These are phyloP conservation scores for Araneus ventricosus DNA, from an alignment of 1,140 invertebrate species.

Conservation along the genomic window DNA sequence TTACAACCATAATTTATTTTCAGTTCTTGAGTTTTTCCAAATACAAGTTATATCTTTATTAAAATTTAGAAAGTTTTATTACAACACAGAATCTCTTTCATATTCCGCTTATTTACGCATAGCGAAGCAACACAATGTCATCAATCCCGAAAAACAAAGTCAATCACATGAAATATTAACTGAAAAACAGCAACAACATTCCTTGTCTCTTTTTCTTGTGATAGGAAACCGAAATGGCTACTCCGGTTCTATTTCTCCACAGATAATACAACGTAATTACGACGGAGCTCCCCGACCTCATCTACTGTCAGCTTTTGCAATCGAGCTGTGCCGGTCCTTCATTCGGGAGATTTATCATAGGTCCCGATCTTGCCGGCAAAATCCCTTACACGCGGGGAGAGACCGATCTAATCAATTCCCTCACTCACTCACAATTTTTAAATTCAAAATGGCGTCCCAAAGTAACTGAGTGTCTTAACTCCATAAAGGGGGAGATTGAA, in stretches of 20 bases:
- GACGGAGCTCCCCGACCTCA: background rate
- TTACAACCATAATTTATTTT: no score
- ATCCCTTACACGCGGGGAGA: background rate
- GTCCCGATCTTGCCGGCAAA: conserved; percentile 15
- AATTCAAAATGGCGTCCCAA: background rate
- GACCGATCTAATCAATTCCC: conserved; percentile 25
- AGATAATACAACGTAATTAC: conserved; percentile 32
- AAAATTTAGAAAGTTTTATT: no score
- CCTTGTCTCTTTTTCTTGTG: no score
- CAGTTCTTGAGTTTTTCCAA: no score
- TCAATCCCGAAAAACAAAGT: background rate
- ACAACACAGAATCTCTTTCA: background rate
- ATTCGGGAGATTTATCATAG: conserved; percentile 24
- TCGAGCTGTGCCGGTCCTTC: background rate
- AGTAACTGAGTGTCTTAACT: background rate
- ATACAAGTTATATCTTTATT: no score
- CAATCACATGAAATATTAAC: no score
- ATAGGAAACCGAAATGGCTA: no score
- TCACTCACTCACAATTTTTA: background rate
- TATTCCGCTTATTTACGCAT: background rate
- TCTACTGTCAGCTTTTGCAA: conserved; percentile 22
- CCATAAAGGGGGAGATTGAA: conserved; percentile 32
- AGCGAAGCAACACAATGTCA: background rate
- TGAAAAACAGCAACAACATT: no score
- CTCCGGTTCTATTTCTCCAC: background rate